phyloP scores from a whole-genome alignment of 2,888 invertebrate genomes.

The Pinctada fucata region DNA sequence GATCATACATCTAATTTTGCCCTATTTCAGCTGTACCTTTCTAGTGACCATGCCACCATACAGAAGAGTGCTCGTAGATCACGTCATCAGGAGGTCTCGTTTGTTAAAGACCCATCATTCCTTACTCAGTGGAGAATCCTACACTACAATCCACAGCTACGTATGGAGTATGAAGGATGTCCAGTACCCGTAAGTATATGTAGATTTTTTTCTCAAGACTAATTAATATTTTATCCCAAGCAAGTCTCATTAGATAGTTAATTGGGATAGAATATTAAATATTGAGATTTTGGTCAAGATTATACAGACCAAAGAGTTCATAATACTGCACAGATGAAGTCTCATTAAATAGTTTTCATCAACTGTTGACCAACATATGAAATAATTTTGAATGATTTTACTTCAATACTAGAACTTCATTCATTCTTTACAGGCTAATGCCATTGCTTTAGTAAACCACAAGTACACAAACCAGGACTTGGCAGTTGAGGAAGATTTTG shows the following conservation, averaged over 20 bases:
- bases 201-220: not conserved
- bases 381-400: too few relatives aligned
- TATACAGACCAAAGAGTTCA: too few relatives aligned
- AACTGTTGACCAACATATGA: too few relatives aligned
- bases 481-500: conserved; percentile 69
- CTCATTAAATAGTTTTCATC: too few relatives aligned
- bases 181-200: conserved; percentile 70
- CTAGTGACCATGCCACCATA: conserved; percentile 70
- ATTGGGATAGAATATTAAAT: not conserved
- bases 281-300: not conserved
- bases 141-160: conserved; percentile 70
- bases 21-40: conserved; percentile 63
- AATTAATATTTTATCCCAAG: too few relatives aligned
- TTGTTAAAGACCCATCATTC: conserved; percentile 65
- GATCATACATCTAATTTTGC: too few relatives aligned
- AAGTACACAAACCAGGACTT: conserved; percentile 72
- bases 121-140: conserved; percentile 72
- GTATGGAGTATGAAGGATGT: conserved; percentile 72
- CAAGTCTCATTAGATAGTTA: not conserved
- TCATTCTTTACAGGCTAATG: conserved; percentile 67
- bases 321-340: too few relatives aligned
- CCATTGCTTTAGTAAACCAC: conserved; percentile 70
- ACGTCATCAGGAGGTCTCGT: conserved; percentile 70
- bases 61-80: conserved; percentile 70
- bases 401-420: not conserved